phyloP scores from a whole-genome alignment of 2,888 invertebrate species.

The Diadromus collaris region DNA sequence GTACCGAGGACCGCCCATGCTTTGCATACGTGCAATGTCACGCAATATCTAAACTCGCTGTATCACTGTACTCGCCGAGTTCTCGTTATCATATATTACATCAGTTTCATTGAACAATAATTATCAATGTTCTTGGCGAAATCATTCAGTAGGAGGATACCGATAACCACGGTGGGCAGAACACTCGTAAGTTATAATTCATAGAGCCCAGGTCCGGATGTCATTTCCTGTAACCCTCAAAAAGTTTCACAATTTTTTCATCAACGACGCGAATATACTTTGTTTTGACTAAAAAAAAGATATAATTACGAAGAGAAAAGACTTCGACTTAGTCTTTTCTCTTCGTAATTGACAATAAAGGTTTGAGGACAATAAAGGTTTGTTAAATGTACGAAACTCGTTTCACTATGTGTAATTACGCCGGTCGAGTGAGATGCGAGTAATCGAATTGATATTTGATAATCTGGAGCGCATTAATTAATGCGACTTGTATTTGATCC shows the following conservation, averaged over 20 bases:
- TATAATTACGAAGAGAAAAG: neutral
- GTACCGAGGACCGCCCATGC: conserved; percentile 70
- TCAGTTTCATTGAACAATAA: conserved; percentile 7
- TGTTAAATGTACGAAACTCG: neutral
- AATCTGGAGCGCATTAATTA: neutral
- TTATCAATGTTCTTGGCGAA: conserved; percentile 5
- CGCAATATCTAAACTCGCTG: conserved; percentile 27
- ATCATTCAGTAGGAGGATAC: conserved; percentile 24
- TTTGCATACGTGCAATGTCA: conserved; percentile 63
- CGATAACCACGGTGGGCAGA: conserved; percentile 10
- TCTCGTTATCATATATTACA: conserved; percentile 4
- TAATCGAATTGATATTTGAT: neutral
- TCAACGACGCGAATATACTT: neutral
- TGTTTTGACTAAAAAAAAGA: neutral
- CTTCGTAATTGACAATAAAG: no score
- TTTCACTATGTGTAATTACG: neutral
- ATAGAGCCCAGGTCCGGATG: neutral
- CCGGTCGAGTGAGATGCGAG: neutral
- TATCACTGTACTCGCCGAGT: neutral
- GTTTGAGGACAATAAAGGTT: neutral
- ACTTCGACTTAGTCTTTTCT: no score
- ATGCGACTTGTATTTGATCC: neutral
- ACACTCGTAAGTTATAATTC: conserved; percentile 10
- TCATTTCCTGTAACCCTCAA: neutral
- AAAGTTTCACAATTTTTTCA: neutral